phyloP scores from a whole-genome alignment of 2,888 invertebrate genomes.

The Vanessa cardui region DNA sequence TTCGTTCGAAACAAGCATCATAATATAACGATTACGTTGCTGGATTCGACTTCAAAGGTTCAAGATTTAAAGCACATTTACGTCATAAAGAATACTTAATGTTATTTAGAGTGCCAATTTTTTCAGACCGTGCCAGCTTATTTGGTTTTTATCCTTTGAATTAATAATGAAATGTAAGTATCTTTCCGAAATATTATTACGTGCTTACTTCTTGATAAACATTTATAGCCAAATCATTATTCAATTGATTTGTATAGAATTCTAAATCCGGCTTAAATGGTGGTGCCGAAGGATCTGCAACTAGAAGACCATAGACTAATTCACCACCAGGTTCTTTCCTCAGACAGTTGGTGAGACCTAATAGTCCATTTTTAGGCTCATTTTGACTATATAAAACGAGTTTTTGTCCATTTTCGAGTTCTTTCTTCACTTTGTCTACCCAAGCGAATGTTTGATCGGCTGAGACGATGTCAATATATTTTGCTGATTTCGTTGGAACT shows the following conservation, averaged over 20 bases:
- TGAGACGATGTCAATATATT: slow-evolving; percentile 71
- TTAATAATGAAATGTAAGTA: neutral
- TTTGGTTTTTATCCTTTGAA: neutral
- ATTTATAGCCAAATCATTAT: slow-evolving; percentile 90
- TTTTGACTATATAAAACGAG: slow-evolving; percentile 86
- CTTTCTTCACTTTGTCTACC: slow-evolving; percentile 78
- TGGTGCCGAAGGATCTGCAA: slow-evolving; percentile 85
- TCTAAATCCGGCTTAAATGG: slow-evolving; percentile 84
- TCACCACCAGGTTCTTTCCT: slow-evolving; percentile 90
- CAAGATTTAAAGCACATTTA: no score
- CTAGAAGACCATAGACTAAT: slow-evolving; percentile 84
- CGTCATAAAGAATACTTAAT: no score
- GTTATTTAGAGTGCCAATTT: no score
- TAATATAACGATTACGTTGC: no score
- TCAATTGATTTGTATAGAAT: slow-evolving; percentile 85
- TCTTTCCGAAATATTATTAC: neutral
- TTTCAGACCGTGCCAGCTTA: no score
- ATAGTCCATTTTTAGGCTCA: slow-evolving; percentile 88
- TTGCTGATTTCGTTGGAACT: slow-evolving; percentile 68
- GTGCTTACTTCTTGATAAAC: slow-evolving; percentile 84
- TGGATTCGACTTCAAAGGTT: no score
- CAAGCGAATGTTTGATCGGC: slow-evolving; percentile 73
- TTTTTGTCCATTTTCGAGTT: slow-evolving; percentile 70
- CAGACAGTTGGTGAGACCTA: slow-evolving; percentile 95
- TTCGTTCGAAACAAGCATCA: no score